Base-by-base conservation (phyloP, 2,797 vertebrate species). In the Helicolenus hilgendorfi region DNA sequence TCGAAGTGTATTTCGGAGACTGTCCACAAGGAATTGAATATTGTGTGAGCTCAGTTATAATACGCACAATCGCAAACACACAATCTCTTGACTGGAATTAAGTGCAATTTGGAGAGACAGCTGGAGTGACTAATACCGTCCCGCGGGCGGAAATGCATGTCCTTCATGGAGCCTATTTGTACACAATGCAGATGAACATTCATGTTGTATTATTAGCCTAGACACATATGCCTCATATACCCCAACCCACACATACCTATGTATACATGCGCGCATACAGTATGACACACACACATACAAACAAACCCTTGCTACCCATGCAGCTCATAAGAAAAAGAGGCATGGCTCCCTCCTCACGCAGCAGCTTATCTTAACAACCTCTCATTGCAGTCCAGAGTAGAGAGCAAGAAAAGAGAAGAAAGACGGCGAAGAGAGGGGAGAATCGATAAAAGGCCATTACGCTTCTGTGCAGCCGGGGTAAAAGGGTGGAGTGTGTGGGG, bases 391-490 rank as follows among this genome's bases (percentile, higher is more conserved):
- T 89, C 88, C 82, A 89, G 84, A 79, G 73, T 67, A 67, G 72
- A 84, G 73, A 62, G 83, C 67, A 77, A 81, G 79, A 83, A 81
- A 82, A 85, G 55, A 86, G 83, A 91, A 85, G 79, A 94, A 84
- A 84, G 84, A 84, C 68, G 13, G 72, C 13, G 11, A 88, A 49
- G 81, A 87, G 87, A 69, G 76, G 77, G 87, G 78, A 77, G 78
- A 92, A 95, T 95, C 94, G 67, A 96, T 96, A 94, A 96, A 96
- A 96, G 83, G 86, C 94, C 93, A 95, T 96, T 95, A 95, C 58
- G 78, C 88, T 75, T 91, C 74, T 87, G 84, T 89, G 93, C 88
- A 89, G 85, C 72, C 2, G 53, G 73, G 83, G 77, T 86, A 80
- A 78, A 68, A 56, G 80, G 85, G 81, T 67, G 79, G 83, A 84